These are phyloP conservation scores for Philaethria dido DNA, from an alignment of 2,888 invertebrate species.

Conservation along the genomic window DNA sequence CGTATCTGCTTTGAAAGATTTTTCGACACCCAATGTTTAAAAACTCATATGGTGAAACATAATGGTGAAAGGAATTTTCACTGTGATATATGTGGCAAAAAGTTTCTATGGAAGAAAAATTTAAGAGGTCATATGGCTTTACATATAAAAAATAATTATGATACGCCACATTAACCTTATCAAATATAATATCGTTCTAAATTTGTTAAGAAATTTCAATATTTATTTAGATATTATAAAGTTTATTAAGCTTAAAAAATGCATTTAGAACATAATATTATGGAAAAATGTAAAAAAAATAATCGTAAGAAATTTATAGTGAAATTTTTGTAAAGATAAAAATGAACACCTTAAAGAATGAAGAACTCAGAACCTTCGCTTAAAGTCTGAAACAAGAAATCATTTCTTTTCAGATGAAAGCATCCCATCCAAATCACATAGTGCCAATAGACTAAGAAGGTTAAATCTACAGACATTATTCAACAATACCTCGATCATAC, in stretches of 20 bases:
- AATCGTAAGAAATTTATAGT: no score
- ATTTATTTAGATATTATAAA: no score
- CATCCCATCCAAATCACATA: constrained; percentile 57
- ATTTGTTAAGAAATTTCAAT: background rate
- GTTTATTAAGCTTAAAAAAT: no score
- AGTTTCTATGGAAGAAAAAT: constrained; percentile 83
- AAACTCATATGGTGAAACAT: constrained; percentile 76
- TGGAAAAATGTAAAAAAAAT: no score
- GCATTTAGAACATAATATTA: no score
- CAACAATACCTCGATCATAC: constrained; percentile 70
- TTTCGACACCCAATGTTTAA: constrained; percentile 62
- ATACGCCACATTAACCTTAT: constrained; percentile 16
- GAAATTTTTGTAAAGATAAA: background rate
- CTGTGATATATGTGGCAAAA: constrained; percentile 83
- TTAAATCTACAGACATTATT: constrained; percentile 71
- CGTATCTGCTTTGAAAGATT: constrained; percentile 61
- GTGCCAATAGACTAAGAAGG: constrained; percentile 62
- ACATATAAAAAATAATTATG: constrained; percentile 51
- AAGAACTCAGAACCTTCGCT: background rate
- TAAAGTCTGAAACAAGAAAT: constrained; percentile 58
- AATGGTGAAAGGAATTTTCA: constrained; percentile 77
- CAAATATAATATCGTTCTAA: background rate
- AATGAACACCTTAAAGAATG: background rate
- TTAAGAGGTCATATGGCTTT: constrained; percentile 79
- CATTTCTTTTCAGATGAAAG: constrained; percentile 73